These are phyloP conservation scores for Vannuccia rotundouncinata DNA, from an alignment of 2,888 invertebrate genomes.

Conservation along the genomic window DNA sequence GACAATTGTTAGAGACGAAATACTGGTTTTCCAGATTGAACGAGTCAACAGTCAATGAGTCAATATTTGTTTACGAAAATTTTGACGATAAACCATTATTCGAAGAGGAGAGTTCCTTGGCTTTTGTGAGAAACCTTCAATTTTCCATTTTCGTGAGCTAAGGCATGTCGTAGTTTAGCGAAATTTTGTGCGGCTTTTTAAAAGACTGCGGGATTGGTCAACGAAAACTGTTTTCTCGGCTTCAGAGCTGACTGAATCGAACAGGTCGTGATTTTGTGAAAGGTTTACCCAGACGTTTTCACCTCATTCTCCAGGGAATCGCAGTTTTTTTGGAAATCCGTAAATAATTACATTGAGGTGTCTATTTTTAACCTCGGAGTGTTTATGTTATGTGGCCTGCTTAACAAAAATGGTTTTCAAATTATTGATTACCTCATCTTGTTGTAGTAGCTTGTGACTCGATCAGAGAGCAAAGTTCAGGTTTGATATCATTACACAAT, in stretches of 20 bases:
- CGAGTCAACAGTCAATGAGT: not conserved
- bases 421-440: constrained; percentile 17
- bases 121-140: not conserved
- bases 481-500: constrained; percentile 15
- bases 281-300: not conserved
- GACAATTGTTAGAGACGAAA: not conserved
- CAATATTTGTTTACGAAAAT: not conserved
- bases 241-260: not conserved
- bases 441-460: constrained; percentile 26
- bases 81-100: not conserved
- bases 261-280: not conserved
- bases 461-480: constrained; percentile 10
- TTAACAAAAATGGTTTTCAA: not conserved
- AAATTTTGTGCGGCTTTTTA: not conserved
- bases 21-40: not conserved
- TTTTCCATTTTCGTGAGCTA: not conserved
- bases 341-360: not conserved
- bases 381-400: not conserved
- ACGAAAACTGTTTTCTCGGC: not conserved
- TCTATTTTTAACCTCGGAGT: not conserved
- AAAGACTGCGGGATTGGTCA: not conserved
- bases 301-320: not conserved
- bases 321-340: not conserved
- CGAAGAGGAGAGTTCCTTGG: not conserved
- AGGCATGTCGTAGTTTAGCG: not conserved